Evolutionary conservation across 2,888 invertebrate species (phyloP).

Genomic region (Antheraea yamamai): DNA sequence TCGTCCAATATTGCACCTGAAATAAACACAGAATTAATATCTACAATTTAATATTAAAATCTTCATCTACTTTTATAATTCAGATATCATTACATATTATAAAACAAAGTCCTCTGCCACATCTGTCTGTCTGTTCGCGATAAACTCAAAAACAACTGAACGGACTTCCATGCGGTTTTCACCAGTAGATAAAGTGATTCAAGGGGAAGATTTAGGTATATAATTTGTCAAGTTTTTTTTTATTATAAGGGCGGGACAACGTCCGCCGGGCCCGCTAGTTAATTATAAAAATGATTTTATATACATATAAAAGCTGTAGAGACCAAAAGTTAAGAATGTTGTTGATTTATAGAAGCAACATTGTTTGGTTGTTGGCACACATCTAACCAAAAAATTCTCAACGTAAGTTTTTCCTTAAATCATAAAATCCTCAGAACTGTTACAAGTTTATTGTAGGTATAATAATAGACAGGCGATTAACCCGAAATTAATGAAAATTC

Average conservation of each 20-base stretch:
- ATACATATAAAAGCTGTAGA: no score
- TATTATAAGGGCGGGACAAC: no score
- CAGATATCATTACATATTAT: no score
- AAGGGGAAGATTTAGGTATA: no score
- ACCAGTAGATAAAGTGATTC: no score
- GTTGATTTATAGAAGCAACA: neutral
- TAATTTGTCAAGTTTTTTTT: no score
- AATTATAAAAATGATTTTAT: neutral
- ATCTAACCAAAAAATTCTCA: neutral
- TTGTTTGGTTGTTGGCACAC: neutral
- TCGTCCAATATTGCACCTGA: slow-evolving; percentile 84
- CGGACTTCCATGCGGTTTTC: no score
- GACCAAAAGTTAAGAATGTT: neutral
- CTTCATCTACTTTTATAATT: neutral
- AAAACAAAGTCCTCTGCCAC: no score
- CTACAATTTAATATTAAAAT: neutral
- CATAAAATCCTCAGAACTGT: neutral
- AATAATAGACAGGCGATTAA: neutral
- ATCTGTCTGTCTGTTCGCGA: no score
- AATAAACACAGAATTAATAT: slow-evolving; percentile 4
- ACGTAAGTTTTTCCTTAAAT: neutral
- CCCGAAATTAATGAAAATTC: neutral
- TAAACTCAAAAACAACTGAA: no score
- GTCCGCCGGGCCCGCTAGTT: neutral
- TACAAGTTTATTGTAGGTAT: neutral